These are phyloP conservation scores for Leucoraja ocellata DNA, from an alignment of 2,797 vertebrate genomes.

Conservation along the genomic window DNA sequence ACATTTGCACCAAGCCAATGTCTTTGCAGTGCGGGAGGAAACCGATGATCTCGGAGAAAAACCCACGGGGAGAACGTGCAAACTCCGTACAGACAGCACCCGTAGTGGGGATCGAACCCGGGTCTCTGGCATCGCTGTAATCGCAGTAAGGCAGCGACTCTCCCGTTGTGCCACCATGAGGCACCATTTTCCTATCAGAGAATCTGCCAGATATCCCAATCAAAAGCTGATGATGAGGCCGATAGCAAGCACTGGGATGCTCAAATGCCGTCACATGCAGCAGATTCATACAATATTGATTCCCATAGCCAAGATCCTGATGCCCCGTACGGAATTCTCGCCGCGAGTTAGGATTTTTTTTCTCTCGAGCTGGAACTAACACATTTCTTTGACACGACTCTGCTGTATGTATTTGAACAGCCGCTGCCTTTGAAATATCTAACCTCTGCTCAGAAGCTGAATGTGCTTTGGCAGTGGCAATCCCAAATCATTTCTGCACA, in stretches of 20 bases:
- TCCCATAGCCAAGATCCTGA: background rate
- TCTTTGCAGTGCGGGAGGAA: too few relatives aligned
- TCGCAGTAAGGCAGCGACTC: too few relatives aligned
- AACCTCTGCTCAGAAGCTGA: constrained; percentile 20
- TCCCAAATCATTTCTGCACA: constrained; percentile 33
- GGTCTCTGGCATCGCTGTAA: too few relatives aligned
- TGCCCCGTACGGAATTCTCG: background rate
- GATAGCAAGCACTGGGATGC: background rate
- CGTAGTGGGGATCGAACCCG: too few relatives aligned
- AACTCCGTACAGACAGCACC: too few relatives aligned
- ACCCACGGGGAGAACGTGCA: too few relatives aligned
- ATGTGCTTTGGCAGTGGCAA: background rate
- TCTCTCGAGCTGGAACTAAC: background rate
- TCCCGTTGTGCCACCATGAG: too few relatives aligned
- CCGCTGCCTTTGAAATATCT: constrained; percentile 21
- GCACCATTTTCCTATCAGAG: too few relatives aligned
- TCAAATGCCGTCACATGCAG: background rate
- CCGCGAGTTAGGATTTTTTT: background rate
- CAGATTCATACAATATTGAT: constrained; percentile 20
- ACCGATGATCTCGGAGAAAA: too few relatives aligned
- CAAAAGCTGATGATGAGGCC: constrained; percentile 17
- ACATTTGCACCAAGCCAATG: too few relatives aligned
- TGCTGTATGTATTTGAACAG: constrained; percentile 1
- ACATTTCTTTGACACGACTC: background rate
- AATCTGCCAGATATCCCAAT: background rate